Base-by-base conservation (phyloP, 2,888 invertebrate species). In the Coecobrya sp. region DNA sequence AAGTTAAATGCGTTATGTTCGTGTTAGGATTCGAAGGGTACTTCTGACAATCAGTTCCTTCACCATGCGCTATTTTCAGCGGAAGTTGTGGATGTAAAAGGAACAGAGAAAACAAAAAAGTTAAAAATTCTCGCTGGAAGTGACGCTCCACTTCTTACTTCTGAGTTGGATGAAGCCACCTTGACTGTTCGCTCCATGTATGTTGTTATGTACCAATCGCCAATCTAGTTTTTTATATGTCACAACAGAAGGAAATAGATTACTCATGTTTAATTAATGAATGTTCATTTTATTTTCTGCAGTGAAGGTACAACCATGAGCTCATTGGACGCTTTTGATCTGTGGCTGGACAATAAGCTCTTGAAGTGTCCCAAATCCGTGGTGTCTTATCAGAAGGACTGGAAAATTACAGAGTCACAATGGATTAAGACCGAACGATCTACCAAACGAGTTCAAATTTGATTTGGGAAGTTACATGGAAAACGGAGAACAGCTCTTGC, bases 271-370 rank as follows among this genome's bases (percentile, higher is more conserved):
- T 36, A 16, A n/a, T 85, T 16, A 36, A 45, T 30, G 30, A n/a
- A n/a, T n/a, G n/a, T n/a, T n/a, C n/a, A n/a, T 68, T 11, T 68
- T 13, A 27, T 27, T 7, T 30, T 30, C 13, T 30, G 5, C 13
- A 73, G 73, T n/a, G 42, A 73, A 7, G 42, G 73, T 7, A 0
- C n/a, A n/a, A n/a, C n/a, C 10, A 1, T 45, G 27, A 30, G 42
- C 16, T 16, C 81, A 0, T 13, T 81, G 36, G 88, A 85, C 11
- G 70, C 68, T 10, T 22, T 86, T 13, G 92, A 92, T 42, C 45
- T 92, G 11, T 92, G 89, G 89, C 13, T 92, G 25, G 92, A 92
- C 27, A 92, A 92, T 45, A 49, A 13, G 0, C 30, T 92, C 5
- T 16, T 89, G 42, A 25, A 86, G 8, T 59, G 86, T 13, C 22